Base-by-base conservation (phyloP, 53 echinoderm and acorn worm genomes). In the Apostichopus leukothele region DNA sequence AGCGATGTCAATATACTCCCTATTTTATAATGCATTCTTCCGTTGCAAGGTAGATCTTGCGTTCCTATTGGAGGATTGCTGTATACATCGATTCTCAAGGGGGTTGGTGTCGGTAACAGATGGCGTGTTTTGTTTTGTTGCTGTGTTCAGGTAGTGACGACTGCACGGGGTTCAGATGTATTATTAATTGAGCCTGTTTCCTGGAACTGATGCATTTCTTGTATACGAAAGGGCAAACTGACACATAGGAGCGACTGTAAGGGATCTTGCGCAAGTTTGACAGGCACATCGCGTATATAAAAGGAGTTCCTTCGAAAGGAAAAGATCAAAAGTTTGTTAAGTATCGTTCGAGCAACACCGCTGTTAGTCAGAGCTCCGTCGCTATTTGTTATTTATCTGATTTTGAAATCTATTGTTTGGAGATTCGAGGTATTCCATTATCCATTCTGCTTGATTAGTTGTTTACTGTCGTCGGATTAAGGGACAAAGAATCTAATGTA, bases 101-200 rank as follows among this genome's bases (percentile, higher is more conserved):
- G 81, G 53, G 19, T 21, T 8, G 81, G 55, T 81, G 11, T 81
- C 81, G 23, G 9, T 20, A n/a, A 59, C 60, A 55, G 21, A 77
- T 39, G 53, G 79, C 55, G 81, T 5, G 18, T 71, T n/a, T 6
- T 71, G 71, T 71, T 71, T 71, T 6, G 71, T 19, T 71, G 71
- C 20, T 71, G 18, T 19, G 71, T 6, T 71, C 71, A 39, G 71
- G 6, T n/a, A 19, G 18, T 71, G 71, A 71, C 71, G 71, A 71
- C n/a, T n/a, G 18, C 6, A n/a, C 18, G 71, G 71, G 53, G 25
- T 21, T 55, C n/a, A 59, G 60, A 22, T 59, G 59, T 54, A 81
- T n/a, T 53, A 51, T 80, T 78, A 80, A 80, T 80, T 80, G 80
- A 76, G 77, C 7, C 7, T 8, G 81, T 55, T 81, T 81, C 81